Base-by-base conservation (phyloP, 2,888 invertebrate genomes). In the Hirtodrosophila alboralis region DNA sequence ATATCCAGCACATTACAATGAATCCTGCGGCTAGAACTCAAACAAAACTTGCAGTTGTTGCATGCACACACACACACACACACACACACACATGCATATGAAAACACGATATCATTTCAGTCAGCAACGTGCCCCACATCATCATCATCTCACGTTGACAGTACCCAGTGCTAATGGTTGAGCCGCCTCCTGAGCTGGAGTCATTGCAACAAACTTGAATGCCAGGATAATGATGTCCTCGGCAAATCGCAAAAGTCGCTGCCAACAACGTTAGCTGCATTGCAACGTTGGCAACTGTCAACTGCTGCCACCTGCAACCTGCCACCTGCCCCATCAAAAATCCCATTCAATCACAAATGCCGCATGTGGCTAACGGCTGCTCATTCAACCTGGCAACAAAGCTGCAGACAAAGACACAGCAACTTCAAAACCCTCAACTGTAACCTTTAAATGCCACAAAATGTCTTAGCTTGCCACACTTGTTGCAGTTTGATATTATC, bases 1-100 rank as follows among this genome's bases (percentile, higher is more conserved):
- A 77, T 75, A 72, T n/a, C 74, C 76, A 64, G 72, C 67, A 81
- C 75, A 84, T 86, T 77, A 76, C 78, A 86, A 86, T 84, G 78
- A 86, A 71, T 78, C 83, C 86, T 74, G 74, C 62, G 86, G 86
- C 83, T 51, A 52, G 40, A 80, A 65, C 69, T 65, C 86, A 77
- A 86, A 72, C 75, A 81, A 75, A 77, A 77, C 74, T 62, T 68
- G 75, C 83, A 68, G 74, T 80, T 72, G 71, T 69, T 73, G 60
- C 73, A 63, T 45, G 38, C 36, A 41, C 59, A 54, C 49, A 13
- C 49, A 56, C 59, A 40, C 41, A 45, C 26, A 41, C 40, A 40
- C 28, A 3, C 49, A 49, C 12, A 40, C 31, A 36, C 26, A 27
- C 26, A 36, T 26, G 60, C 84, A 68, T 67, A 58, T 71, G 72